A percentile compares a stretch with the other conserved stretches of the same genome.
Evolutionary conservation across 92 coral and sea anemone genomes (phyloP).

Genomic region (Scolanthus callimorphus): DNA sequence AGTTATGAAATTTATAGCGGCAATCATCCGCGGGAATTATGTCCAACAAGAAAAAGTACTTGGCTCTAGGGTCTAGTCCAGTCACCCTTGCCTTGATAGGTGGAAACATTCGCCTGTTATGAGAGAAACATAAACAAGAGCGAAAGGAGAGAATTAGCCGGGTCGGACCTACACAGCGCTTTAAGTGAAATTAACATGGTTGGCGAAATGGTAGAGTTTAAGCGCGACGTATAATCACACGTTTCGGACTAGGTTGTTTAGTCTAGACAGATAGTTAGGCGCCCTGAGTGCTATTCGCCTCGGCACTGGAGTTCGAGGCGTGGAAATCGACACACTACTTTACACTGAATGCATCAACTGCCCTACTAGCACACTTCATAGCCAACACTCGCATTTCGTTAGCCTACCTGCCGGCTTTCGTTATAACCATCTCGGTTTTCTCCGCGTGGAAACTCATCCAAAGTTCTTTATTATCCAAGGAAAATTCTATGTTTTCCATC

Average conservation of each 20-base stretch:
- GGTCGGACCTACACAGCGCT: not conserved
- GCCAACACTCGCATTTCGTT: not conserved
- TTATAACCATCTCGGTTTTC: slow-evolving; percentile 98
- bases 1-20: slow-evolving; percentile 95
- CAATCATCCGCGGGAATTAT: slow-evolving; percentile 93
- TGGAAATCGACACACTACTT: slow-evolving; percentile 62
- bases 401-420: slow-evolving; percentile 97
- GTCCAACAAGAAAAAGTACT: slow-evolving; percentile 87
- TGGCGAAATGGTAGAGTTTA: slow-evolving; percentile 43
- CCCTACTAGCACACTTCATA: slow-evolving; percentile 5
- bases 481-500: slow-evolving; percentile 64
- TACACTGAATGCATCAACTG: slow-evolving; percentile 39
- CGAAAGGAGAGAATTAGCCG: slow-evolving; percentile 4
- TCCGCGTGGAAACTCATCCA: slow-evolving; percentile 84
- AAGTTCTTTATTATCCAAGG: slow-evolving; percentile 87
- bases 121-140: not conserved
- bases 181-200: slow-evolving; percentile 50
- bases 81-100: slow-evolving; percentile 80
- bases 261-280: slow-evolving; percentile 20
- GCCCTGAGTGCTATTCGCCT: slow-evolving; percentile 39
- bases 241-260: slow-evolving; percentile 19
- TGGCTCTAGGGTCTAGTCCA: slow-evolving; percentile 92
- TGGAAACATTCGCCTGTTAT: slow-evolving; percentile 94
- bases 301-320: slow-evolving; percentile 70
- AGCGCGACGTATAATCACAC: slow-evolving; percentile 17